These are phyloP conservation scores for Gastrophysa polygoni DNA, from an alignment of 2,888 invertebrate genomes.

Conservation along the genomic window DNA sequence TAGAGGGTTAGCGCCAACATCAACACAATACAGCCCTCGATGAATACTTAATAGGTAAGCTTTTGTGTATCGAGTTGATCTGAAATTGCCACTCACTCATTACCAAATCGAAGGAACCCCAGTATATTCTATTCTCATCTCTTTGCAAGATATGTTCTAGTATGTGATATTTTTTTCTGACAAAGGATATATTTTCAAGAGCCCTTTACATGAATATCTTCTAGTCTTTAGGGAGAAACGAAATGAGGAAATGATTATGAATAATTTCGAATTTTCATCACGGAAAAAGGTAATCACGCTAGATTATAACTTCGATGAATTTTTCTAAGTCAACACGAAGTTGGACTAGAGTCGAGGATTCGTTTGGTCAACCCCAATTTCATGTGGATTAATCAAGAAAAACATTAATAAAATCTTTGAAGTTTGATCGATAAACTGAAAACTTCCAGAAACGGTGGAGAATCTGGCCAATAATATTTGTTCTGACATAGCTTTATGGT, in stretches of 20 bases:
- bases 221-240: not conserved
- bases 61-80: no score
- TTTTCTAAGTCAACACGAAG: not conserved
- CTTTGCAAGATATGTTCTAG: not conserved
- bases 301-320: constrained; percentile 12
- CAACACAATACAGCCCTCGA: not conserved
- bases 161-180: constrained; percentile 4
- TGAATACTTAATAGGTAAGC: not conserved
- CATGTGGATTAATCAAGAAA: constrained; percentile 5
- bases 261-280: constrained; percentile 8
- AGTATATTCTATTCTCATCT: not conserved
- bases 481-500: not conserved
- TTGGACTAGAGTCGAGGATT: constrained; percentile 4
- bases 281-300: constrained; percentile 7
- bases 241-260: not conserved
- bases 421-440: not conserved
- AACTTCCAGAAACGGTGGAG: not conserved
- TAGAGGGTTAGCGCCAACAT: not conserved
- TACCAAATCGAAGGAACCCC: no score
- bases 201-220: constrained; percentile 12
- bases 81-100: no score
- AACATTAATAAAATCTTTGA: not conserved
- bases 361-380: constrained; percentile 8
- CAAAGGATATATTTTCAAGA: constrained; percentile 16
- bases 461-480: not conserved